Base-by-base conservation (phyloP, 64 coral and sea anemone genomes). In the Montipora sp. region DNA sequence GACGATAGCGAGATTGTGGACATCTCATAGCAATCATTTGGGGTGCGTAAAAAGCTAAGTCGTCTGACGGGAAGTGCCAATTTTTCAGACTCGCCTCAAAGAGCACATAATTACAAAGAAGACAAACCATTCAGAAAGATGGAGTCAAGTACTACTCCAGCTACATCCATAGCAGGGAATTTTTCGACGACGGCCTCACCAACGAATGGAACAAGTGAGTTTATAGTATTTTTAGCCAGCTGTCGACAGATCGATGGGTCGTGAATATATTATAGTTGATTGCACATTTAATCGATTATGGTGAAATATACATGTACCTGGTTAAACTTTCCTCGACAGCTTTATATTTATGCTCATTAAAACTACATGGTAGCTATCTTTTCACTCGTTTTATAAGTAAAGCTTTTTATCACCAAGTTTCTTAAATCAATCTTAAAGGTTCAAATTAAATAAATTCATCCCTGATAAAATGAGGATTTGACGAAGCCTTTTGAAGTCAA, bases 161-260 rank as follows among this genome's bases (percentile, higher is more conserved):
- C 46, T 20, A 15, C 82, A 0, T 70, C 82, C 8, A 84, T 8
- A n/a, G 3, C 59, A 15, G 82, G 82, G 7, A 84, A 84, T 63
- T 50, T 84, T 84, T 84, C 82, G 11, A 84, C 82, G 8, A 84
- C 82, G 16, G 19, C 27, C 7, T 1, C 82, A 5, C 82, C 82
- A 10, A 84, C 82, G 22, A 84, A 84, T 21, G 82, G 82, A 36
- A 84, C 82, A 49, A 8, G 82, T 84, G n/a, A 84, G 82, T 71
- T 70, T 6, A 9, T 1, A 70, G 19, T 70, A 21, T 18, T 48
- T 71, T 84, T 48, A 70, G 15, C 63, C 3, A 4, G 8, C 13
- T 67, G 9, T 7, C 53, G 5, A 4, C 13, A 12, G 59, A 63
- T 15, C 8, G 14, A 63, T 3, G 8, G 14, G 4, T 14, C 68